Evolutionary conservation across 2,797 vertebrate species (phyloP).

Genomic region (Semotilus atromaculatus): DNA sequence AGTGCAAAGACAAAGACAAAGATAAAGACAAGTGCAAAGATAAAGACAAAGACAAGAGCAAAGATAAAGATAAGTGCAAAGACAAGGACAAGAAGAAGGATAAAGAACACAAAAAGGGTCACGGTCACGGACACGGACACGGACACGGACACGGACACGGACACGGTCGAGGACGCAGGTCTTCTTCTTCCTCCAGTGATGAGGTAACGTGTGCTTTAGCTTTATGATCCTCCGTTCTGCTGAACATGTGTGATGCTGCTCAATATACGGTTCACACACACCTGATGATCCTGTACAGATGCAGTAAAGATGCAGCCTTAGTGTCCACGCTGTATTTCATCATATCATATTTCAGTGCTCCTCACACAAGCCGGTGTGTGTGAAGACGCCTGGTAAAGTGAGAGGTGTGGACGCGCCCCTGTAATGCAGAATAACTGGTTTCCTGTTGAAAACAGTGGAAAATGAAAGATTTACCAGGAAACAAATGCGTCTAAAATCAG

Average conservation of each 20-base stretch:
- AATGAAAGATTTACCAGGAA: background rate
- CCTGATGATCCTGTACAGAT: background rate
- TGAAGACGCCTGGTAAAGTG: background rate
- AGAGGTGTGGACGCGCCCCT: background rate
- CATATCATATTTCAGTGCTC: background rate
- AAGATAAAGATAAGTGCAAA: background rate
- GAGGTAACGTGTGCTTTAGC: background rate
- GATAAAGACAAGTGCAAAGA: background rate
- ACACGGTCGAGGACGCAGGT: background rate
- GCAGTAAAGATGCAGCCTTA: too few species aligned
- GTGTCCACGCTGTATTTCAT: too few species aligned
- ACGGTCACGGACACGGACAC: rapidly evolving
- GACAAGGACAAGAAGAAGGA: conserved; percentile 11
- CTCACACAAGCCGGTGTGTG: background rate
- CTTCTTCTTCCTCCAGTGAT: conserved; percentile 18
- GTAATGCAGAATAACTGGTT: background rate
- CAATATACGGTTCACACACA: background rate
- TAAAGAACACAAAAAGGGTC: conserved; percentile 20
- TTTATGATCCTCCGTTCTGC: too few species aligned
- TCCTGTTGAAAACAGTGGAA: too few species aligned
- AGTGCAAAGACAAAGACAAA: background rate
- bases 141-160: rapidly evolving
- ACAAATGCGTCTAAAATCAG: background rate
- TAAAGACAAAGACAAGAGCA: background rate
- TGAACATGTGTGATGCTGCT: too few species aligned